These are phyloP conservation scores for Camptogramma bilineatum DNA, from an alignment of 2,888 invertebrate species.

Conservation along the genomic window DNA sequence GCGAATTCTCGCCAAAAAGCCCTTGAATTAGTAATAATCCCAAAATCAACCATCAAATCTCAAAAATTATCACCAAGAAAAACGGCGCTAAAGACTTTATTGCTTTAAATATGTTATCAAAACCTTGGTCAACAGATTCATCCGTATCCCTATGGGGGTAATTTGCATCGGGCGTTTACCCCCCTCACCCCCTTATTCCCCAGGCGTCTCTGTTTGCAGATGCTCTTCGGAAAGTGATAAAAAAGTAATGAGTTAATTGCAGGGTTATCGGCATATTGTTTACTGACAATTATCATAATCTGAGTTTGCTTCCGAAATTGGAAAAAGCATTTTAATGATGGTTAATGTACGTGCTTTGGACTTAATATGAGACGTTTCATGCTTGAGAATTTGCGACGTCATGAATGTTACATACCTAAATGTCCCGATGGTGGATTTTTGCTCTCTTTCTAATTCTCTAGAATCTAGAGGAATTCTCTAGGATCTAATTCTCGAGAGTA, in stretches of 20 bases:
- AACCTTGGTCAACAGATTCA: slow-evolving; percentile 15
- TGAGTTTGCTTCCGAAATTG: background rate
- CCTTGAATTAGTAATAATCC: too few species aligned
- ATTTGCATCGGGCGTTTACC: slow-evolving; percentile 16
- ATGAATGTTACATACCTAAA: too few species aligned
- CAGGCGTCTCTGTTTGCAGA: slow-evolving; percentile 13
- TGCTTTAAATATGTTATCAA: slow-evolving; percentile 17
- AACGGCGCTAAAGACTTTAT: background rate
- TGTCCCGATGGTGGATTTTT: too few species aligned
- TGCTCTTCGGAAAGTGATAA: slow-evolving; percentile 20
- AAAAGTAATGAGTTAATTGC: slow-evolving; percentile 22
- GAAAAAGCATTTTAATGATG: background rate
- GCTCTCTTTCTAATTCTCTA: too few species aligned
- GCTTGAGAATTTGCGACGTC: too few species aligned
- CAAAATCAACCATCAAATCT: too few species aligned
- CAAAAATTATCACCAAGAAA: background rate
- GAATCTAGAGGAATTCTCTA: too few species aligned
- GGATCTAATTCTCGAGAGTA: too few species aligned
- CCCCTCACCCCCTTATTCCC: background rate
- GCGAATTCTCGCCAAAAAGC: too few species aligned
- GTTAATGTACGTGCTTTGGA: background rate
- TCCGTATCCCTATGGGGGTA: slow-evolving; percentile 11
- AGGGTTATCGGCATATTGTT: slow-evolving; percentile 9
- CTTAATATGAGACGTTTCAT: too few species aligned
- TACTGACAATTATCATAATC: slow-evolving; percentile 11